Conservation (phyloP, 2,797 vertebrate genomes). For the Coreius guichenoti region DNA sequence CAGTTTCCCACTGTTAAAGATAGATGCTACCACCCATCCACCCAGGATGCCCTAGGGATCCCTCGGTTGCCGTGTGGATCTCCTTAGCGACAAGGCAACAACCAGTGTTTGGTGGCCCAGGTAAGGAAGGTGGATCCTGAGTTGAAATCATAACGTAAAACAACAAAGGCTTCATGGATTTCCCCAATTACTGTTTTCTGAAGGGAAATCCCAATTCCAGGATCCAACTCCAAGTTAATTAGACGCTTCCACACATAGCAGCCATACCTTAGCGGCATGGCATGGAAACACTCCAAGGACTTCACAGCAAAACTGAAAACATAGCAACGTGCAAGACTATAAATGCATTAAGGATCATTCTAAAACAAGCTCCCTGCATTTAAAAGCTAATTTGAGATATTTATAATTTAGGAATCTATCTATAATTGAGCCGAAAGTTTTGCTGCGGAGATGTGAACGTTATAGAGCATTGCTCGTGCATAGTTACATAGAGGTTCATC, state of each 20-base stretch:
- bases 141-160: constrained; percentile 38
- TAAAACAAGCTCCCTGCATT: background rate
- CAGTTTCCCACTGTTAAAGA: constrained; percentile 6
- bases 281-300: constrained; percentile 52
- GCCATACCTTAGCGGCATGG: constrained; percentile 43
- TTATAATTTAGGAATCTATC: background rate
- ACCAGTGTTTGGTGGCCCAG: constrained; percentile 27
- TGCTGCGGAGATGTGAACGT: background rate
- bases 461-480: background rate
- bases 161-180: constrained; percentile 58
- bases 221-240: constrained; percentile 53
- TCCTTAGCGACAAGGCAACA: constrained; percentile 53
- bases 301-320: constrained; percentile 37
- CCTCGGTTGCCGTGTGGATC: constrained; percentile 44
- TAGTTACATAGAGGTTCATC: background rate
- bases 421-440: background rate
- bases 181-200: constrained; percentile 64
- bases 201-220: constrained; percentile 60
- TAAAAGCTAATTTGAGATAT: background rate
- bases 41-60: constrained; percentile 41
- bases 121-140: constrained; percentile 19
- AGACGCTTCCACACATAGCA: constrained; percentile 59
- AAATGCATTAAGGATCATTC: background rate
- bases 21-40: constrained; percentile 33
- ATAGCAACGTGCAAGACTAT: constrained; percentile 5